Conservation (phyloP, 2,797 vertebrate genomes). For the Arnoldichthys spilopterus region DNA sequence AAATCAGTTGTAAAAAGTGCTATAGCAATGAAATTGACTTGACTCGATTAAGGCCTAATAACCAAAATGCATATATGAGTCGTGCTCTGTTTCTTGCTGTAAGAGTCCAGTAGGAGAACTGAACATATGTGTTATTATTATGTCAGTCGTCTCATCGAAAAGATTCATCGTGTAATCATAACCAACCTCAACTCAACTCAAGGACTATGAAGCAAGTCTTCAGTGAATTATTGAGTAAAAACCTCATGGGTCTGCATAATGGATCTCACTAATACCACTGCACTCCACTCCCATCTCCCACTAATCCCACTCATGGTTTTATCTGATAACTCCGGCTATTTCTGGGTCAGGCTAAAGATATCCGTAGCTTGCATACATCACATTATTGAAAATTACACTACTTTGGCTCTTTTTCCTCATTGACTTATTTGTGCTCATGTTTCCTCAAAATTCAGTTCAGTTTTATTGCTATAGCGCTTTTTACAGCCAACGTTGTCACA, state of each 20-base stretch:
- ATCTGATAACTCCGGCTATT: slow-evolving; percentile 41
- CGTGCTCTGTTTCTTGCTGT: neutral
- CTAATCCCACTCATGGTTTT: slow-evolving; percentile 40
- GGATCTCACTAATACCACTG: slow-evolving; percentile 31
- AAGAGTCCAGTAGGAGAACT: neutral
- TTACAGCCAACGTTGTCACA: too few relatives aligned
- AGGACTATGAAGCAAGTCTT: neutral
- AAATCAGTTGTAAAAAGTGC: too few relatives aligned
- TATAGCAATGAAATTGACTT: too few relatives aligned
- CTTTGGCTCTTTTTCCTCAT: neutral
- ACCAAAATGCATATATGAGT: too few relatives aligned
- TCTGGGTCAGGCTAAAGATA: slow-evolving; percentile 41
- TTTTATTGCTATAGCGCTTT: too few relatives aligned
- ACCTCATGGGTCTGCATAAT: slow-evolving; percentile 9
- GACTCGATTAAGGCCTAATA: too few relatives aligned
- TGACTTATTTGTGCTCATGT: neutral
- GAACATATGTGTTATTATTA: neutral
- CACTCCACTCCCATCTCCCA: slow-evolving; percentile 11
- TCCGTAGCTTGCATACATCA: neutral
- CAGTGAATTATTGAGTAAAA: slow-evolving; percentile 13
- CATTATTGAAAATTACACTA: slow-evolving; percentile 19
- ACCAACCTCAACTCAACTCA: neutral
- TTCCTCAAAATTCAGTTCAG: too few relatives aligned
- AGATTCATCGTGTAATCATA: neutral
- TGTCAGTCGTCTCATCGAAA: neutral